A percentile compares a stretch with the other conserved stretches of the same genome.
Conservation (phyloP, 1,140 invertebrate genomes). For the Riptortus pedestris region DNA sequence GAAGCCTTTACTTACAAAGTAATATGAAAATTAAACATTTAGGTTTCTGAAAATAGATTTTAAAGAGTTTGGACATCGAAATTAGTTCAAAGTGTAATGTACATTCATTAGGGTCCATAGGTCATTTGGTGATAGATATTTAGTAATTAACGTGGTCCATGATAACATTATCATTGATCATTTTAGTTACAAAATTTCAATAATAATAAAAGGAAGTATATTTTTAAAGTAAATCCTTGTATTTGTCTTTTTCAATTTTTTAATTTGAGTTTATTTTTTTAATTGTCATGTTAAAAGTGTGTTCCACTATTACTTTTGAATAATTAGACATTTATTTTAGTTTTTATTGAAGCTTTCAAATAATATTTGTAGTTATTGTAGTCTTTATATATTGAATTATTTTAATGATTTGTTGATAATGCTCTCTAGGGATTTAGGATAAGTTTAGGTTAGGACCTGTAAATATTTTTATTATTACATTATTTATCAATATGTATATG, state of each 20-base stretch:
- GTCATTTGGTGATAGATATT: neutral
- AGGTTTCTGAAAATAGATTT: neutral
- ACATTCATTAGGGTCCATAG: neutral
- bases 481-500: slow-evolving; percentile 12
- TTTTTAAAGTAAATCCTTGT: neutral
- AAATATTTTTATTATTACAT: slow-evolving; percentile 4
- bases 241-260: neutral
- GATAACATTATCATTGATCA: neutral
- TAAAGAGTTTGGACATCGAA: neutral
- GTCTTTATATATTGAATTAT: neutral
- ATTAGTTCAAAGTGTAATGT: neutral
- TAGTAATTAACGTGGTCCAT: neutral
- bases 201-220: neutral
- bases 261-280: neutral
- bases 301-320: neutral
- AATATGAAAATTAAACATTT: neutral
- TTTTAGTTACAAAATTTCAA: neutral
- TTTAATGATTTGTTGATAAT: slow-evolving; percentile 13
- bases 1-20: neutral
- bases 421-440: slow-evolving; percentile 10
- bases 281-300: neutral
- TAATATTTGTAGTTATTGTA: neutral
- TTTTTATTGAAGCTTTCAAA: neutral
- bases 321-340: neutral
- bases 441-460: slow-evolving; percentile 11